Evolutionary conservation across 2,797 vertebrate species (phyloP).

Genomic region (Holocentrus rufus): DNA sequence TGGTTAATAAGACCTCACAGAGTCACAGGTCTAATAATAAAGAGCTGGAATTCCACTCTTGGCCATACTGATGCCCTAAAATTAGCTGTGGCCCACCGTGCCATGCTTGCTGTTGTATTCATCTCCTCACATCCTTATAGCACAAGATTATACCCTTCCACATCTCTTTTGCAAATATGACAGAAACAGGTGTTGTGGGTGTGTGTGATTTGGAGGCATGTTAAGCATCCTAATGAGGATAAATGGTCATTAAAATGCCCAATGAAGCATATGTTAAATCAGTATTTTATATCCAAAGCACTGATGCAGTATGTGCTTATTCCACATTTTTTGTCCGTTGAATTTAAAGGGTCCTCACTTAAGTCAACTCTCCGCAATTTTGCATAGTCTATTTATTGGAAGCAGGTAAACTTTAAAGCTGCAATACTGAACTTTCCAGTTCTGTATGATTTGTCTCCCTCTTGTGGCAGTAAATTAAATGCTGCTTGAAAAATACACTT

Average conservation of each 20-base stretch:
- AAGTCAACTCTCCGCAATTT: no score
- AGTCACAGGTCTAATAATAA: constrained; percentile 53
- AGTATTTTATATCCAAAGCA: no score
- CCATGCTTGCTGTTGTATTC: neutral
- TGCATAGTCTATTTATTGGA: no score
- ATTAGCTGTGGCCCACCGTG: constrained; percentile 12
- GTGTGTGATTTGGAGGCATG: no score
- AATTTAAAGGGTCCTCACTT: no score
- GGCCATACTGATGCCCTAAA: constrained; percentile 19
- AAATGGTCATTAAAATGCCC: neutral
- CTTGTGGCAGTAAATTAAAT: no score
- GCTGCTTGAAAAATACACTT: no score
- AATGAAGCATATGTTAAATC: constrained; percentile 1
- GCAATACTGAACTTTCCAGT: no score
- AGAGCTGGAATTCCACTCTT: constrained; percentile 39
- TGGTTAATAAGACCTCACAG: constrained; percentile 8
- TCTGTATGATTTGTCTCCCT: no score
- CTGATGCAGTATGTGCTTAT: no score
- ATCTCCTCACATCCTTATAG: neutral
- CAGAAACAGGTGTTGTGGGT: constrained; percentile 4
- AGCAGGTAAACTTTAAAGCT: no score
- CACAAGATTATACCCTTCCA: neutral
- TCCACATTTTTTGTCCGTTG: no score
- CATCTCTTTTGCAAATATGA: neutral
- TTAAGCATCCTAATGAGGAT: neutral